A percentile compares a stretch with the other conserved stretches of the same genome.
Conservation (phyloP, 1,140 invertebrate genomes). For the Archegozetes longisetosus region DNA sequence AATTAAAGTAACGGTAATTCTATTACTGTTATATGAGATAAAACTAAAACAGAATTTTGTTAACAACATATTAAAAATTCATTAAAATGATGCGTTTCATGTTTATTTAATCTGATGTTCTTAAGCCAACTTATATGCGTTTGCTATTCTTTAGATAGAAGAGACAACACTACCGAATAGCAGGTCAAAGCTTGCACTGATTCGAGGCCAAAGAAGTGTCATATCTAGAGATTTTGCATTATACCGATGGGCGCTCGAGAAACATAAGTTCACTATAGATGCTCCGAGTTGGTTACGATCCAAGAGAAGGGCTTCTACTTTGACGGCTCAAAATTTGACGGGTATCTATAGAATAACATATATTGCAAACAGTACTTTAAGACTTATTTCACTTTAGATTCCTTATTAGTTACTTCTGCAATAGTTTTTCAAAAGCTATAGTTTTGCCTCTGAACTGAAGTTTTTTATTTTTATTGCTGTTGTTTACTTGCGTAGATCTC, state of each 20-base stretch:
- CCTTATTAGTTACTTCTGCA: constrained; percentile 3
- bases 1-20: too few species aligned
- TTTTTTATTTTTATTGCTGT: background rate
- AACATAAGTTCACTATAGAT: constrained; percentile 13
- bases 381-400: constrained; percentile 2
- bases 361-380: background rate
- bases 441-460: constrained; percentile 14
- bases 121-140: too few species aligned
- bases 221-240: constrained; percentile 15
- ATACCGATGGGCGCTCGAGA: constrained; percentile 14
- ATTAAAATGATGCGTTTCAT: too few species aligned
- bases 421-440: background rate
- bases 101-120: too few species aligned
- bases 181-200: background rate
- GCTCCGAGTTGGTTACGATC: constrained; percentile 6
- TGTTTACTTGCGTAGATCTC: background rate
- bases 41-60: too few species aligned
- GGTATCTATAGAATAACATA: background rate
- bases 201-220: constrained; percentile 13
- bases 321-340: constrained; percentile 10
- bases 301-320: constrained; percentile 5
- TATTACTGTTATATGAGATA: too few species aligned
- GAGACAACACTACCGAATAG: background rate
- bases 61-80: too few species aligned
- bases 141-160: background rate